These are phyloP conservation scores for Haliclystus octoradiatus DNA, from an alignment of 30 jellyfish, hydroid and myxozoan genomes.

Conservation along the genomic window DNA sequence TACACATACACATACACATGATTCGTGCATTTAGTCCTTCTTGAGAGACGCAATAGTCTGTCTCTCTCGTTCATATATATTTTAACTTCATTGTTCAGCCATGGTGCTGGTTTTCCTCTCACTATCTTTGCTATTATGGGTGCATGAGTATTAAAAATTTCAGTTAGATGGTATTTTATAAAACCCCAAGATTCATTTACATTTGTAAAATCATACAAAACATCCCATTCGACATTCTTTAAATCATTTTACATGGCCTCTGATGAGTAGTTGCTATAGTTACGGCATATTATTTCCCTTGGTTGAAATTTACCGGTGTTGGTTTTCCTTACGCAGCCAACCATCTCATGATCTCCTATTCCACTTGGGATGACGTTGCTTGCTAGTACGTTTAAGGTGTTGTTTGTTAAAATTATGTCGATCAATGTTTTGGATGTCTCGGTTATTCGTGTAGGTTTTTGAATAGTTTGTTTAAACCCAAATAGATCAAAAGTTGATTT, in stretches of 20 bases:
- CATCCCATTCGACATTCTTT: slow-evolving; percentile 10
- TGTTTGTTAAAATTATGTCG: slow-evolving; percentile 30
- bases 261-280: slow-evolving; percentile 8
- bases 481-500: slow-evolving; percentile 18
- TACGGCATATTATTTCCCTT: slow-evolving; percentile 17
- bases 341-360: slow-evolving; percentile 40
- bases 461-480: slow-evolving; percentile 32
- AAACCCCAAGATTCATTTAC: slow-evolving; percentile 24
- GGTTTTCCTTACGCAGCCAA: slow-evolving; percentile 22
- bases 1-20: too few species aligned
- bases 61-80: slow-evolving; percentile 28
- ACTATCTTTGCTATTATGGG: slow-evolving; percentile 19
- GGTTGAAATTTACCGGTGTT: slow-evolving; percentile 8
- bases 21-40: too few species aligned
- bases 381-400: slow-evolving; percentile 14
- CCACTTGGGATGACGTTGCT: slow-evolving; percentile 35
- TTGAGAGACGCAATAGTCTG: slow-evolving; percentile 30
- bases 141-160: slow-evolving; percentile 16
- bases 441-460: slow-evolving; percentile 42
- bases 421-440: slow-evolving; percentile 42
- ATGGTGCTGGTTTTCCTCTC: slow-evolving; percentile 36
- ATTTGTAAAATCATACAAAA: slow-evolving; percentile 14
- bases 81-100: slow-evolving; percentile 29
- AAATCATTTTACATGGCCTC: slow-evolving; percentile 23
- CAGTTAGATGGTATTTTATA: not conserved